These are phyloP conservation scores for Cynoglossus semilaevis DNA, from an alignment of 2,113 vertebrate genomes.

Conservation along the genomic window DNA sequence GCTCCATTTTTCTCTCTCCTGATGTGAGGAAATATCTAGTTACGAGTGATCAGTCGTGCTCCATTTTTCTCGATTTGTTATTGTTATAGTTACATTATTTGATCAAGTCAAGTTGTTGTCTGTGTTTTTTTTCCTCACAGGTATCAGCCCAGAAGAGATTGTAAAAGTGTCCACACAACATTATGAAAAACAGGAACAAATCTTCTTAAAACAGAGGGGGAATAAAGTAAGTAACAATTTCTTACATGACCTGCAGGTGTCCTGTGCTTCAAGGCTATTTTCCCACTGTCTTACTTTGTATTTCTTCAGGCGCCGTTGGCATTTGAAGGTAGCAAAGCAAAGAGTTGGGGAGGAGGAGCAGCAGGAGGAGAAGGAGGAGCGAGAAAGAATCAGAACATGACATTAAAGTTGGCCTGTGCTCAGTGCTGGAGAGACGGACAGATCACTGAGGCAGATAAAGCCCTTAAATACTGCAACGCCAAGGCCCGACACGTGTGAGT, in stretches of 20 bases:
- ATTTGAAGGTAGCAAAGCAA: conserved; percentile 20
- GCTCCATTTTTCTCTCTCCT: no score
- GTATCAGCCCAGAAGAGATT: conserved; percentile 87
- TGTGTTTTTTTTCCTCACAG: conserved; percentile 64
- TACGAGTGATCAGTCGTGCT: no score
- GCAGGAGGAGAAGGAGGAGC: conserved; percentile 8
- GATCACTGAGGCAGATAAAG: conserved; percentile 86
- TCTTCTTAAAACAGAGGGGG: conserved; percentile 70
- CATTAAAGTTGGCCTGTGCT: conserved; percentile 91
- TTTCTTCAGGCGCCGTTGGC: conserved; percentile 21
- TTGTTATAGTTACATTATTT: no score
- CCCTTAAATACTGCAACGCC: conserved; percentile 88
- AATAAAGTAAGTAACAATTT: conserved; percentile 45
- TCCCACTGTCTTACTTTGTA: background rate
- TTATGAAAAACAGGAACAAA: conserved; percentile 81
- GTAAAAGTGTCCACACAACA: conserved; percentile 86
- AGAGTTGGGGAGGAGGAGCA: background rate
- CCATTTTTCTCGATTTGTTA: no score
- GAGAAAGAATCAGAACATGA: conserved; percentile 66
- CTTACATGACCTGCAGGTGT: no score
- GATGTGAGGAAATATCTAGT: no score
- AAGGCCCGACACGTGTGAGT: conserved; percentile 88
- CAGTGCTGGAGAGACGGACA: conserved; percentile 87
- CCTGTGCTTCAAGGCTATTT: background rate
- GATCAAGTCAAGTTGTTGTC: background rate